Evolutionary conservation across 2,113 vertebrate genomes (phyloP), one percentile per base, ranked within the genome.

Genomic region (Strix aluco): DNA sequence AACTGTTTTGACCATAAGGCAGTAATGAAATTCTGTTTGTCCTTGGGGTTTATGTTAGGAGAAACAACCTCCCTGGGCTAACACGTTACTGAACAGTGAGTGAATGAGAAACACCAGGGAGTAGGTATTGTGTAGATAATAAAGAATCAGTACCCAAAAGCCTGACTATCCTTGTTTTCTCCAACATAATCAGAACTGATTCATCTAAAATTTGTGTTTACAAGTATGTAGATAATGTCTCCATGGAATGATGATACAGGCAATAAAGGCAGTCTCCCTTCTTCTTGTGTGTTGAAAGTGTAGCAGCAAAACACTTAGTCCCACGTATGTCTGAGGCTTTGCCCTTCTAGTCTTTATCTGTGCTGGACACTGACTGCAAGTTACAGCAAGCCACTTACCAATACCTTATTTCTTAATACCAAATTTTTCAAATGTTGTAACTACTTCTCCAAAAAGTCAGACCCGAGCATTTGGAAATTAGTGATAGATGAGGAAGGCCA

Each of bases 51-150:
- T 46, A 17, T 66, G 25, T 74, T 57, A 74, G 57, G 51, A 77
- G 73, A 47, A 57, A 26, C 26, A 70, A 7, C 25, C 30, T 73
- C 61, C 25, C 38, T 80, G 55, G 32, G 14, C 71, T 79, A 25
- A 47, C 47, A 3, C 0, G 0, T 40, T 61, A 27, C 34, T 62
- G 34, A 75, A 38, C 25, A 47, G 16, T 20, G 19, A n/a, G 51
- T 0, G 0, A 77, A 59, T 1, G 7, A 61, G 54, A 70, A 34
- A n/a, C 3, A 13, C 5, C 10, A 27, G 26, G 20, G 7, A 61
- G 21, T 5, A 34, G 5, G 29, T 55, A 32, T 3, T 2, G 0
- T 32, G 51, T 70, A 46, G 42, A 10, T 67, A 30, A 27, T 47
- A 29, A 4, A 36, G 51, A 52, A 84, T 57, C 9, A 7, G 44